phyloP scores from a whole-genome alignment of 2,113 vertebrate species.

The Syrmaticus mikado region DNA sequence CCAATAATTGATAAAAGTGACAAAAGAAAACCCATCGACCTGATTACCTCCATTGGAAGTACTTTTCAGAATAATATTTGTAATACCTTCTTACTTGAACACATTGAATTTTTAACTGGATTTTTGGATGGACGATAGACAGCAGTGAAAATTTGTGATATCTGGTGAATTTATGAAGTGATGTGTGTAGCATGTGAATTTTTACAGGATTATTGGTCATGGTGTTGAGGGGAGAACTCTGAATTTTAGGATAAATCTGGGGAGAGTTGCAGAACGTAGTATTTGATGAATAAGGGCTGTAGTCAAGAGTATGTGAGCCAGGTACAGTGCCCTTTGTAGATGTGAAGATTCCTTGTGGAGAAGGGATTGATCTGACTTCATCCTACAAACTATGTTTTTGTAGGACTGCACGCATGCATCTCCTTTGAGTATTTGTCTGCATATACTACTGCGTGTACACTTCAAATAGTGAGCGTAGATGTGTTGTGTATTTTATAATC shows the following conservation, averaged over 20 bases:
- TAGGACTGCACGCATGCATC: neutral
- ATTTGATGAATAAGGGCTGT: neutral
- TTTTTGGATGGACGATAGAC: neutral
- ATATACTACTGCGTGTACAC: accelerated
- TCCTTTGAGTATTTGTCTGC: neutral
- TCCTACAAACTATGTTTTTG: neutral
- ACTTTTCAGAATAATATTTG: neutral
- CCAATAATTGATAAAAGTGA: neutral
- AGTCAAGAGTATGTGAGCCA: neutral
- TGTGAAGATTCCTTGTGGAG: neutral
- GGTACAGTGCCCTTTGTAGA: neutral
- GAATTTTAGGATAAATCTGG: neutral
- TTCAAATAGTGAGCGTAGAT: neutral
- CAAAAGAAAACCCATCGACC: neutral
- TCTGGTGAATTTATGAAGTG: neutral
- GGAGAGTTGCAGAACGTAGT: neutral
- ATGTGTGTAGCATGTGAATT: neutral
- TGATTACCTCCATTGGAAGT: neutral
- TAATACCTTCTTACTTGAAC: neutral
- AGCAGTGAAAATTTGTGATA: neutral
- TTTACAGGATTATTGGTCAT: neutral
- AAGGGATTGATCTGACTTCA: neutral
- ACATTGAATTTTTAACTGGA: neutral
- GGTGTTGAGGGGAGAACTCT: neutral
- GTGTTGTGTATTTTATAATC: neutral